Evolutionary conservation across 2,797 vertebrate species (phyloP), one percentile per base, ranked within the genome.

Genomic region (Phoxinus dragarum): DNA sequence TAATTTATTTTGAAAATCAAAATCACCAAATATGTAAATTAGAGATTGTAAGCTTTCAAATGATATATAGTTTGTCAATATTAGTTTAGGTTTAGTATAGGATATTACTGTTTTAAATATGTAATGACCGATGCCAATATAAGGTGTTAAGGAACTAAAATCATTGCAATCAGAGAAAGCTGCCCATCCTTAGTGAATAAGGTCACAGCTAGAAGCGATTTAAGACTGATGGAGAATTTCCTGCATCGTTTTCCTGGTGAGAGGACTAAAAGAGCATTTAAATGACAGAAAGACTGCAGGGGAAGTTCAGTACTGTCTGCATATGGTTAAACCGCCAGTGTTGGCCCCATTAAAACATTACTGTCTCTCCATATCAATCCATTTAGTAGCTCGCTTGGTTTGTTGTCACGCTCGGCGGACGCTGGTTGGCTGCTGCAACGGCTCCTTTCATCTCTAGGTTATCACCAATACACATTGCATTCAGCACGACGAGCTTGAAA

Each of bases 311-410:
- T 59, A 10, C 54, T 42, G 11, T 81, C 23, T 7, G 47, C 67
- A 81, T 34, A 56, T 71, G 49, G 80, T 42, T 56, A 71, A 56
- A 81, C 52, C 21, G 36, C 12, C 21, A 56, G 34, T 56, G 40
- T 38, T 42, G 34, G 47, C 80, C 49, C 67, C 5, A 36, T 49
- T 31, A 71, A 23, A 71, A 27, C 49, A 31, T 36, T 21, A 54
- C n/a, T 71, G 67, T 42, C 38, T 71, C 49, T 81, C 67, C 49
- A 71, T 81, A 40, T 81, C 67, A 81, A 71, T 71, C 67, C 23
- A 40, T 36, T 81, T 81, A 81, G 67, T 11, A 9, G 67, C 54
- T 77, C 54, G 38, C 36, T 61, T 16, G 36, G 36, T 77, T 59
- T 61, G 75, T 61, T 81, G 67, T 71, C 80, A 71, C 11, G 66